These are phyloP conservation scores for Microcebus griseorufus DNA, from an alignment of 2,113 vertebrate species.

Conservation along the genomic window DNA sequence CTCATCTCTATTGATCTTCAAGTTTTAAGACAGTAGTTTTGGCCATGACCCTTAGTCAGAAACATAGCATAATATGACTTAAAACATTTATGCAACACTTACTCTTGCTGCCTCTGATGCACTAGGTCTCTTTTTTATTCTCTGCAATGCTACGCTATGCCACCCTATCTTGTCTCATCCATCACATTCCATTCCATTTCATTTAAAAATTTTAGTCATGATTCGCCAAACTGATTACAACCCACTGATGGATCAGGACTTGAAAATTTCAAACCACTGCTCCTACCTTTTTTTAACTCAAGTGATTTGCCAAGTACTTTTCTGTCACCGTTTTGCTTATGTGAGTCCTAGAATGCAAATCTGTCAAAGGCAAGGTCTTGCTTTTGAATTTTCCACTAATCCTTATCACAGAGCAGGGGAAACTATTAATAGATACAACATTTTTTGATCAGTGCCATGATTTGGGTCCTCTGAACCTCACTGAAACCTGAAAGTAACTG, in stretches of 20 bases:
- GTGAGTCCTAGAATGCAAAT: background rate
- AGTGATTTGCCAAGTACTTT: background rate
- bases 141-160: accelerated
- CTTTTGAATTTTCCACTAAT: background rate
- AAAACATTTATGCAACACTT: background rate
- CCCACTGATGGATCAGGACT: background rate
- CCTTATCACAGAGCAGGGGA: background rate
- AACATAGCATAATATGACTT: background rate
- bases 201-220: background rate
- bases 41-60: background rate
- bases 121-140: background rate
- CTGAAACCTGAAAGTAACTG: background rate
- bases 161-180: background rate
- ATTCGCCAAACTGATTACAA: background rate
- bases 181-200: background rate
- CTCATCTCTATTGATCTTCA: background rate
- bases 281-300: background rate
- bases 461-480: background rate
- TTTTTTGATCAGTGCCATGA: background rate
- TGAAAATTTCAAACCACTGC: background rate
- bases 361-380: background rate
- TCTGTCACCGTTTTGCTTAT: background rate
- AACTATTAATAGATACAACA: background rate
- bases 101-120: background rate
- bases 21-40: background rate